phyloP scores from a whole-genome alignment of 1,140 invertebrate species.

The Metopolophium dirhodum region DNA sequence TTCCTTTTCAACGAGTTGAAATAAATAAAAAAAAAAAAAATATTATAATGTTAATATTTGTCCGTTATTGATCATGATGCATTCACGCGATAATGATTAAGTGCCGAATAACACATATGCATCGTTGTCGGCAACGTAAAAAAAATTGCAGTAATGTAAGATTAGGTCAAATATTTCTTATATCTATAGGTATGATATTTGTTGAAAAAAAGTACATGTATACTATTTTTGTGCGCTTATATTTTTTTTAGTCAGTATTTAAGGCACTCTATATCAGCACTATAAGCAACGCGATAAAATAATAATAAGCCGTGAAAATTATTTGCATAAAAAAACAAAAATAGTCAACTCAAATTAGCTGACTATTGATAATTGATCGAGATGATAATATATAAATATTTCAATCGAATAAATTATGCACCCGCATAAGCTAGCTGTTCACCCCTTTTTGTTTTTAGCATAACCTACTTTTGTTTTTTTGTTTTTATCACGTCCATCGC shows the following conservation, averaged over 20 bases:
- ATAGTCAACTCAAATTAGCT: not conserved
- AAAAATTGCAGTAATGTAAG: not conserved
- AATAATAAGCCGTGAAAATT: not conserved
- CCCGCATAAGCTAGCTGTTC: constrained; percentile 26
- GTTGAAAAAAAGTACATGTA: not conserved
- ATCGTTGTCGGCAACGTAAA: not conserved
- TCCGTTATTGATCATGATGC: not conserved
- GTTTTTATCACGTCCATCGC: constrained; percentile 21
- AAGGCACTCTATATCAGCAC: not conserved
- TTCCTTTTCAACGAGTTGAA: not conserved
- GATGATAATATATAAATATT: not conserved
- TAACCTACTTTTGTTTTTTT: constrained; percentile 14
- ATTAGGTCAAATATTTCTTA: not conserved
- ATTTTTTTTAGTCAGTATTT: not conserved
- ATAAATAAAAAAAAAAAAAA: no score
- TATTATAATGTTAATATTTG: not conserved
- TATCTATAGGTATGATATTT: not conserved
- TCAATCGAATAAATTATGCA: constrained; percentile 47
- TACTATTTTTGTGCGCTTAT: not conserved
- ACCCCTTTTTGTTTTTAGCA: constrained; percentile 45
- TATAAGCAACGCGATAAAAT: not conserved
- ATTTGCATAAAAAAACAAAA: not conserved
- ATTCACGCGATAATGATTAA: not conserved
- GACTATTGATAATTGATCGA: constrained; percentile 1
- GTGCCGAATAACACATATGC: not conserved